phyloP scores from a whole-genome alignment of 2,888 invertebrate genomes.

The Drosophila mulleri region DNA sequence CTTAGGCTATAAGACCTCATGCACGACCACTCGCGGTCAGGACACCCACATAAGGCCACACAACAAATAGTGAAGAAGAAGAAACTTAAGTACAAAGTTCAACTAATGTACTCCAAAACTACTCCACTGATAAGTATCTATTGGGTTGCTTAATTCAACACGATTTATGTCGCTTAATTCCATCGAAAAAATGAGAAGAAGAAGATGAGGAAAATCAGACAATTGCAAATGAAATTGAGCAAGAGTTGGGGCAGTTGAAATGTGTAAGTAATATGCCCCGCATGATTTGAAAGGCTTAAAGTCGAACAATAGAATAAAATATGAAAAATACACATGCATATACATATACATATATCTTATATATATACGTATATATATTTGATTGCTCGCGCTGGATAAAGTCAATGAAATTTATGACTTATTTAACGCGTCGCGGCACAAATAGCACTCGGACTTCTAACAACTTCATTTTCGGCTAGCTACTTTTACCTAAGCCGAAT shows the following conservation, averaged over 20 bases:
- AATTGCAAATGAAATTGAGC: slow-evolving; percentile 47
- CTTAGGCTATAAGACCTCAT: slow-evolving; percentile 14
- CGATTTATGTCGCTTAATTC: slow-evolving; percentile 73
- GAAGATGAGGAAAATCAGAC: slow-evolving; percentile 16
- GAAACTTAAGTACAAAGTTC: slow-evolving; percentile 3
- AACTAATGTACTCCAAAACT: slow-evolving; percentile 26
- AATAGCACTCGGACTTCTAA: slow-evolving; percentile 4
- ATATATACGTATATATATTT: slow-evolving; percentile 19
- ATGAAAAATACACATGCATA: slow-evolving; percentile 51
- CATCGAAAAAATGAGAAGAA: slow-evolving; percentile 38
- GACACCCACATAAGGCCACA: slow-evolving; percentile 36
- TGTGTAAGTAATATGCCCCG: slow-evolving; percentile 63
- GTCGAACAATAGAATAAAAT: slow-evolving; percentile 71
- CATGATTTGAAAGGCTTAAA: slow-evolving; percentile 72
- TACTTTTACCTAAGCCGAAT: slow-evolving; percentile 38
- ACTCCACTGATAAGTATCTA: slow-evolving; percentile 60
- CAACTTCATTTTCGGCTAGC: slow-evolving; percentile 5
- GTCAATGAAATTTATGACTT: slow-evolving; percentile 81
- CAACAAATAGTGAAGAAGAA: background rate
- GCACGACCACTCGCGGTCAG: background rate
- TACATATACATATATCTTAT: background rate
- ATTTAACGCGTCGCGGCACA: slow-evolving; percentile 47
- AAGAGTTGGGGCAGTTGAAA: background rate
- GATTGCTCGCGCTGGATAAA: slow-evolving; percentile 74
- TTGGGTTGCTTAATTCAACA: slow-evolving; percentile 45